These are phyloP conservation scores for Sesia bembeciformis DNA, from an alignment of 2,888 invertebrate species.

Conservation along the genomic window DNA sequence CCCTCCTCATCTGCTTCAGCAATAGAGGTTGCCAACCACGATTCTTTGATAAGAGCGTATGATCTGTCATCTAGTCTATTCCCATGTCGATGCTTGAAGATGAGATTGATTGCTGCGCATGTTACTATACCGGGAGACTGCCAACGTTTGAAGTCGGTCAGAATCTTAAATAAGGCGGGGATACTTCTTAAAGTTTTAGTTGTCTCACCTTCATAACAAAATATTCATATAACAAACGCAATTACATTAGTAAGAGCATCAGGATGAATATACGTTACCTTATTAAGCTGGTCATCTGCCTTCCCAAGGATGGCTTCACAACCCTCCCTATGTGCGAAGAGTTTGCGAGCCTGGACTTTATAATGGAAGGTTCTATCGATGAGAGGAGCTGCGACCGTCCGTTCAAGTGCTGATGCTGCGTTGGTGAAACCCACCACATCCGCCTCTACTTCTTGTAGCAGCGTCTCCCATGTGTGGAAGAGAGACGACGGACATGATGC, in stretches of 20 bases:
- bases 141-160: too few relatives aligned
- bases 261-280: constrained; percentile 27
- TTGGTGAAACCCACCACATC: constrained; percentile 91
- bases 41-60: too few relatives aligned
- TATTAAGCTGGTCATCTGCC: constrained; percentile 76
- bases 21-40: too few relatives aligned
- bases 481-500: constrained; percentile 84
- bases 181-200: too few relatives aligned
- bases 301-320: constrained; percentile 91
- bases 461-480: constrained; percentile 92
- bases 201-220: background rate
- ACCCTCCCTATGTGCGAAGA: constrained; percentile 91
- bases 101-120: too few relatives aligned
- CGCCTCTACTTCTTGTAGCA: constrained; percentile 92
- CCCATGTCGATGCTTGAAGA: too few relatives aligned
- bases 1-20: too few relatives aligned
- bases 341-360: constrained; percentile 92
- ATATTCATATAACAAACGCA: background rate
- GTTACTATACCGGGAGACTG: too few relatives aligned
- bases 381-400: constrained; percentile 86
- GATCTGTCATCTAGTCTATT: too few relatives aligned
- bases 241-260: background rate
- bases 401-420: constrained; percentile 84
- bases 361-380: constrained; percentile 91
- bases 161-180: too few relatives aligned